Evolutionary conservation across 2,113 vertebrate genomes (phyloP).

Genomic region (Chionomys nivalis): DNA sequence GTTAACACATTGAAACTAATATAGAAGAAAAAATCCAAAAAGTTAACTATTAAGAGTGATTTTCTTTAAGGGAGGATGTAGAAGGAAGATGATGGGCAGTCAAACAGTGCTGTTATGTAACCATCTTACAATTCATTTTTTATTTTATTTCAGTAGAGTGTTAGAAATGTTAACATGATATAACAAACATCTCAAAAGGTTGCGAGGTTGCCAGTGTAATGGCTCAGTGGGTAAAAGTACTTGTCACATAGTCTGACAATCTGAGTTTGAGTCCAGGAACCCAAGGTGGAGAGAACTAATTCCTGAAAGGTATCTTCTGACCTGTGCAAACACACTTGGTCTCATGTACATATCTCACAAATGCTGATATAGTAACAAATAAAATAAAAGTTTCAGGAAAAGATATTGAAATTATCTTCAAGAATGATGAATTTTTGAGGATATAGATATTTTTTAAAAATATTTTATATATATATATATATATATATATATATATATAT

Average conservation of each 20-base stretch:
- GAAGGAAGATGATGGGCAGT: neutral
- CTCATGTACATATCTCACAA: neutral
- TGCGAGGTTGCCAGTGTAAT: neutral
- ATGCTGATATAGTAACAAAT: neutral
- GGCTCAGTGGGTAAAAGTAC: neutral
- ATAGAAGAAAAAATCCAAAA: neutral
- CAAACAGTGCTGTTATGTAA: neutral
- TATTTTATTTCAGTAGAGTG: neutral
- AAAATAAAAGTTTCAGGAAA: neutral
- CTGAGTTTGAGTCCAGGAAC: neutral
- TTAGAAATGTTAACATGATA: neutral
- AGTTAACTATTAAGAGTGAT: neutral
- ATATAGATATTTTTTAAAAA: neutral
- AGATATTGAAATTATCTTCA: neutral
- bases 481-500: rapidly evolving
- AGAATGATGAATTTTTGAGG: neutral
- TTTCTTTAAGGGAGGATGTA: neutral
- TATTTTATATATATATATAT: no score
- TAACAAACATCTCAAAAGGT: neutral
- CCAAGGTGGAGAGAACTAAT: neutral
- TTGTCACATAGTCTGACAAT: neutral
- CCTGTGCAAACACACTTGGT: neutral
- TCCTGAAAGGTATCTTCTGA: neutral
- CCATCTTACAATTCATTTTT: neutral
- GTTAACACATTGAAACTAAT: neutral